Evolutionary conservation across 2,888 invertebrate species (phyloP), one percentile per base, ranked within the genome.

Genomic region (Heliconius charithonia): DNA sequence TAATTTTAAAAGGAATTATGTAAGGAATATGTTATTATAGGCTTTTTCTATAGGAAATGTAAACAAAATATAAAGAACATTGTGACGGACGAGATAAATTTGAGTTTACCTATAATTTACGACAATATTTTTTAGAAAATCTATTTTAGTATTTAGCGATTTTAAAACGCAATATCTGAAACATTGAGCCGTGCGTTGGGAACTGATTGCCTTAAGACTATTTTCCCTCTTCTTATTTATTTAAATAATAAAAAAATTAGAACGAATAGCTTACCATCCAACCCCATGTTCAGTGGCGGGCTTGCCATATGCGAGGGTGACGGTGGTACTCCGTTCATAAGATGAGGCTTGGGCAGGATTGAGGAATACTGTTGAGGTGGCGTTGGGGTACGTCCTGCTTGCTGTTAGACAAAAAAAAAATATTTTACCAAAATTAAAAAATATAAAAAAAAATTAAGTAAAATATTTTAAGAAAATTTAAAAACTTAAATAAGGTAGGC

Each of bases 361-460:
- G 85, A 86, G 0, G 89, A 89, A 84, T 94, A 94, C 84, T 93
- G 94, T 82, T 92, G 92, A 0, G 95, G 94, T 0, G 95, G 95
- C 0, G 95, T 94, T 0, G 95, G 94, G 0, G 95, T 94, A 1
- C 95, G 90, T 0, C 94, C 94, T 13, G 90, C 86, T 87, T 94
- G 93, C 90, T 92, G 83, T 62, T 59, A 37, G 25, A 62, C 75
- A 12, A 63, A 80, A n/a, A 45, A n/a, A 27, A 41, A 0, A 56
- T 56, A 9, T 22, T 56, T 56, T 9, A 56, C 0, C 3, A 22
- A 9, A 56, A 19, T 22, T 59, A 59, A 27, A 63, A 1, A 27
- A 62, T 62, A 25, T 62, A 3, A 62, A 4, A n/a, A n/a, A 25
- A 25, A 27, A 59, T 4, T n/a, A n/a, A 3, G n/a, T 59, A 59